Percentiles rank a stretch among this genome's conserved stretches.
Conservation (phyloP, 2,888 invertebrate genomes). For the Eubasilissa splendida region DNA sequence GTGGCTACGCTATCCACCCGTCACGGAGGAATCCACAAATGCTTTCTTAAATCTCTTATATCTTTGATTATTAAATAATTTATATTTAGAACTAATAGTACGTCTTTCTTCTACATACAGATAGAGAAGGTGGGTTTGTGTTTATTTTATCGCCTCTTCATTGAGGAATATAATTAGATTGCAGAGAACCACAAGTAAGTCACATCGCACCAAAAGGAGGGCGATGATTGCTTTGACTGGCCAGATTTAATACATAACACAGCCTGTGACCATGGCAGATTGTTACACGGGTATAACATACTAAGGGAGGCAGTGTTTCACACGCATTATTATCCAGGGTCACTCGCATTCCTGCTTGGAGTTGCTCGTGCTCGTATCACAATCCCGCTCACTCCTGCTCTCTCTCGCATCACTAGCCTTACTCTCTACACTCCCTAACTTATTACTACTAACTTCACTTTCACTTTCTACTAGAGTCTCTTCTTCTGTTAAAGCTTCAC, state of each 20-base stretch:
- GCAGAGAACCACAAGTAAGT: background rate
- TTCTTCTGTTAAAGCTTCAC: slow-evolving; percentile 59
- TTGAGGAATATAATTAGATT: slow-evolving; percentile 20
- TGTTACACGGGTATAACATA: background rate
- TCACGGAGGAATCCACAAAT: slow-evolving; percentile 45
- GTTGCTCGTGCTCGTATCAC: background rate
- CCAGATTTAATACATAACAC: slow-evolving; percentile 53
- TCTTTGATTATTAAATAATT: slow-evolving; percentile 47
- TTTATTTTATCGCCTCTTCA: slow-evolving; percentile 47
- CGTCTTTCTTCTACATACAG: slow-evolving; percentile 50
- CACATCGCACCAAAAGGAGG: slow-evolving; percentile 26
- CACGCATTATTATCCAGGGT: slow-evolving; percentile 54
- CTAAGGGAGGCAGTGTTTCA: slow-evolving; percentile 39
- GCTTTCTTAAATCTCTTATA: slow-evolving; percentile 42
- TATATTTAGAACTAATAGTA: slow-evolving; percentile 50
- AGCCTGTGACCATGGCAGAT: slow-evolving; percentile 39
- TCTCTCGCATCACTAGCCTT: slow-evolving; percentile 35
- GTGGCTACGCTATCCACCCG: slow-evolving; percentile 38
- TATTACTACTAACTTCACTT: background rate
- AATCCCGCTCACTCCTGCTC: slow-evolving; percentile 28
- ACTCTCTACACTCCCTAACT: background rate
- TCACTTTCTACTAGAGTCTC: slow-evolving; percentile 25
- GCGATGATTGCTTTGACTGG: slow-evolving; percentile 44
- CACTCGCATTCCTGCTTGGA: slow-evolving; percentile 44
- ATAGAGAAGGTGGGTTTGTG: slow-evolving; percentile 57